Base-by-base conservation (phyloP, 2,113 vertebrate species). In the Donacobius atricapilla region DNA sequence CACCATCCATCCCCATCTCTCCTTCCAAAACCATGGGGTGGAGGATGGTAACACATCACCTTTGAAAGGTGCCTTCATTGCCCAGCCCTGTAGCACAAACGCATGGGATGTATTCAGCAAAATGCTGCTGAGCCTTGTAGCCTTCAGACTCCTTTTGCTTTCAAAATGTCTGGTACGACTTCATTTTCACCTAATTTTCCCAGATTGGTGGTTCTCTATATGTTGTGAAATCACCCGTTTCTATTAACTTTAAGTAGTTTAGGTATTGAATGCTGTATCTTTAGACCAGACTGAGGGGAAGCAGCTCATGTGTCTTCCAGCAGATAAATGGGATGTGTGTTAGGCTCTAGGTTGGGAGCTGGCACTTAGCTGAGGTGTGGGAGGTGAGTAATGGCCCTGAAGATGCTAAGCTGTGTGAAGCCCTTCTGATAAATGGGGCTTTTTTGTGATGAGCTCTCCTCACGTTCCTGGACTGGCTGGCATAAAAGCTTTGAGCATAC, bases 341-440 rank as follows among this genome's bases (percentile, higher is more conserved):
- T 80, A 45, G 68, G 81, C 61, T 95, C 77, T 27, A 8, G 78
- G 53, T 11, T 95, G 91, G 90, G 82, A 94, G 78, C 93, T 91
- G 81, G 66, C 89, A 95, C 81, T 87, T 95, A 69, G 86, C 92
- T 97, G 65, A 96, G 94, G 86, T 94, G 96, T 92, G 84, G 47
- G 80, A 95, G 92, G 94, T 96, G 97, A 97, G 91, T 95, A 96
- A 96, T 97, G 93, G 83, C 82, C 78, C 70, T 93, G 56, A 86
- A 97, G 85, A 96, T 91, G 92, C 86, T 92, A 90, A 97, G 73
- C 93, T 96, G 91, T 96, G 96, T 96, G 90, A 96, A 96, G 76
- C 69, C 86, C 89, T 94, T 95, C 51, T 94, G 94, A 97, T 96
- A 96, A 96, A 96, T 94, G 80, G 48, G 87, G 71, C 96, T 77